A percentile compares a stretch with the other conserved stretches of the same genome.
Evolutionary conservation across 1,140 invertebrate species (phyloP).

Genomic region (Lordiphosa collinella): DNA sequence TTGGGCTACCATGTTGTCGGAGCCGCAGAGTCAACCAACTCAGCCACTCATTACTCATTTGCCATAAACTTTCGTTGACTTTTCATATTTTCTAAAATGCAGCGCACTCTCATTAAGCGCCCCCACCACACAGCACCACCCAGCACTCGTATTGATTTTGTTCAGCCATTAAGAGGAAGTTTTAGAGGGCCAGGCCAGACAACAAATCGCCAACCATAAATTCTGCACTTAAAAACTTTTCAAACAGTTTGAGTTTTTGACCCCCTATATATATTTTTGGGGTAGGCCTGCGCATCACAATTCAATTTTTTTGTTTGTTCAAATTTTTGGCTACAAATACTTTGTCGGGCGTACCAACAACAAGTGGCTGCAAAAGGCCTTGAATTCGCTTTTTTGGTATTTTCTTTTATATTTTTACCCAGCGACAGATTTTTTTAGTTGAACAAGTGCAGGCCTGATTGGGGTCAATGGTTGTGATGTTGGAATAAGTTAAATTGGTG

Average conservation of each 20-base stretch:
- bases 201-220: conserved; percentile 70
- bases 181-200: conserved; percentile 39
- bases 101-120: conserved; percentile 46
- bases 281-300: neutral
- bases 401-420: conserved; percentile 31
- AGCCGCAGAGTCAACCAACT: conserved; percentile 45
- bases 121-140: neutral
- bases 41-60: conserved; percentile 72
- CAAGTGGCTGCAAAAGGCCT: conserved; percentile 58
- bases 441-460: conserved; percentile 46
- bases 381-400: conserved; percentile 37
- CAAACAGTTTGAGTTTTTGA: conserved; percentile 40
- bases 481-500: neutral
- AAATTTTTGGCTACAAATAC: conserved; percentile 17
- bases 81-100: conserved; percentile 72
- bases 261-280: no score
- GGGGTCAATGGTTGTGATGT: conserved; percentile 49
- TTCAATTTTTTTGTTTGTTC: neutral
- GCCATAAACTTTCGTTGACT: conserved; percentile 71
- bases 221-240: conserved; percentile 73
- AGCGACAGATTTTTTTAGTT: conserved; percentile 26
- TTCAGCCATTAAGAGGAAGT: conserved; percentile 52
- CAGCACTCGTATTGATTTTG: conserved; percentile 58
- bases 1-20: neutral
- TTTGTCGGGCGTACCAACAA: conserved; percentile 18